Base-by-base conservation (phyloP, 2,888 invertebrate species). In the Crepidodera aurea region DNA sequence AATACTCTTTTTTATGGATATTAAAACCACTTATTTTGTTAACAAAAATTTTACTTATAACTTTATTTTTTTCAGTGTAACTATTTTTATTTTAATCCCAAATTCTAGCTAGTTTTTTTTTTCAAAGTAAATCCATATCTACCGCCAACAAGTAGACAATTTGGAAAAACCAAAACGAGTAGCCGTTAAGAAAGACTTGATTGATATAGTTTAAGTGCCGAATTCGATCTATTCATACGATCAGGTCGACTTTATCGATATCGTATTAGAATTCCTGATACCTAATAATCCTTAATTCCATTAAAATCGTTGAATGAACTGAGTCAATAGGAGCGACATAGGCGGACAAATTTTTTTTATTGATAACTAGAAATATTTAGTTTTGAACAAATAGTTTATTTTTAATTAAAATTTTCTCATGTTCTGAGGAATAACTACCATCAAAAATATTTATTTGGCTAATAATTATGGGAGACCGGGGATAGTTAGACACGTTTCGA, bases 121-220 rank as follows among this genome's bases (percentile, higher is more conserved):
- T 25, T 39, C 22, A 51, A 39, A 51, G 12, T 25, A 29, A 39
- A 15, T 4, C 8, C 27, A 1, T 40, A 40, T 53, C 53, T 53
- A 10, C 29, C 53, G 51, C 15, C 39, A 16, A 10, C 2, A 4
- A 6, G 5, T 32, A 2, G 7, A 29, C 19, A 40, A 27, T 29
- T 27, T 27, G 4, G 5, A 40, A 53, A 37, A 40, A 22, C 40
- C 16, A 40, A 53, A 29, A 29, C 53, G 16, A 53, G 40, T 53
- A 53, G 53, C 53, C 15, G 27, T 12, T 53, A 53, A 53, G 40
- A 53, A 40, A 13, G 13, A 10, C 27, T 12, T 40, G n/a, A n/a
- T 53, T 3, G 40, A 27, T 53, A 40, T 27, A 40, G n/a, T 51
- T 40, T 27, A 53, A 53, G 53, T 40, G 27, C 53, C 27, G 10